These are phyloP conservation scores for Ophraella communa DNA, from an alignment of 2,888 invertebrate genomes.

Conservation along the genomic window DNA sequence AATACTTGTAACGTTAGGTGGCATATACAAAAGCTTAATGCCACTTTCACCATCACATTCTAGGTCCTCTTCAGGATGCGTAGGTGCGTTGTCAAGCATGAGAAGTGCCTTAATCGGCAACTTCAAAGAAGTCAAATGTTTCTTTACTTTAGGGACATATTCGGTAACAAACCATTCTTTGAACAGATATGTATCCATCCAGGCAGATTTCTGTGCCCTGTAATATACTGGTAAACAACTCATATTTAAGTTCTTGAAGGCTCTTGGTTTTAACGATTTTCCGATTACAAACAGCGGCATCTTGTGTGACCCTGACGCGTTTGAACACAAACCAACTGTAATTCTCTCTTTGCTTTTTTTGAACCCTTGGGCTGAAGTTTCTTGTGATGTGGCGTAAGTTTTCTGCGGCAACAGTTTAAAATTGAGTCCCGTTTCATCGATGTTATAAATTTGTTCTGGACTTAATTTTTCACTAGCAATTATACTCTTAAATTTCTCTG, in stretches of 20 bases:
- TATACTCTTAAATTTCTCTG: slow-evolving; percentile 29
- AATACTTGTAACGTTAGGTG: slow-evolving; percentile 18
- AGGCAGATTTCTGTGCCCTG: slow-evolving; percentile 24
- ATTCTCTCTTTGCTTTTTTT: slow-evolving; percentile 19
- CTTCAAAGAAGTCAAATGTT: neutral
- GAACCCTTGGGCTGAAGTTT: slow-evolving; percentile 16
- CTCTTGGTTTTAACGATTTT: slow-evolving; percentile 19
- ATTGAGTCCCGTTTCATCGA: slow-evolving; percentile 29
- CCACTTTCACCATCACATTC: neutral
- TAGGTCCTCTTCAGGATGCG: slow-evolving; percentile 8
- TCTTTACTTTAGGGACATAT: slow-evolving; percentile 17
- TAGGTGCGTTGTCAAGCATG: slow-evolving; percentile 21
- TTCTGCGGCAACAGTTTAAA: slow-evolving; percentile 16
- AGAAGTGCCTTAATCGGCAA: slow-evolving; percentile 23
- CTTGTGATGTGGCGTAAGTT: slow-evolving; percentile 7
- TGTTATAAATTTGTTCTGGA: slow-evolving; percentile 24
- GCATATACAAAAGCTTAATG: slow-evolving; percentile 16
- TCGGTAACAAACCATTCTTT: slow-evolving; percentile 28
- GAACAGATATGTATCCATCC: slow-evolving; percentile 24
- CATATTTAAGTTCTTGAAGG: neutral
- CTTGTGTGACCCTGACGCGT: slow-evolving; percentile 22
- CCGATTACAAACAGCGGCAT: slow-evolving; percentile 17
- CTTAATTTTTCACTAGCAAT: slow-evolving; percentile 15
- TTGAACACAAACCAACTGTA: slow-evolving; percentile 17
- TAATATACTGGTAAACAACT: slow-evolving; percentile 26